Conservation (phyloP, 2,113 vertebrate genomes). For the Uria lomvia region DNA sequence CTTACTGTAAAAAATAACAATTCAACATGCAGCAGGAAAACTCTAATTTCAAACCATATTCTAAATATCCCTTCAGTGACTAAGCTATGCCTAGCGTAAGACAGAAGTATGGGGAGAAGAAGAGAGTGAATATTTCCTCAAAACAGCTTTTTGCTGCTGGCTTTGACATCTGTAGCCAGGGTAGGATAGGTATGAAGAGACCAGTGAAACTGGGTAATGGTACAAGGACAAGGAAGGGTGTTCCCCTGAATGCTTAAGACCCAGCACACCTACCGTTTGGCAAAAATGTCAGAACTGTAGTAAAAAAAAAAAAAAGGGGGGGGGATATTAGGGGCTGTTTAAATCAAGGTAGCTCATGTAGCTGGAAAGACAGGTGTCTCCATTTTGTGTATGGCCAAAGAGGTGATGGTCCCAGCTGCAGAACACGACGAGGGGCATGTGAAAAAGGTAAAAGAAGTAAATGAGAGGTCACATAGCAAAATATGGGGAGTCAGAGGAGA, state of each 20-base stretch:
- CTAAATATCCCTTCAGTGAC: background rate
- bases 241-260: background rate
- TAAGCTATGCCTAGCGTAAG: background rate
- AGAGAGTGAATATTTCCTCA: background rate
- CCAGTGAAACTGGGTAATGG: background rate
- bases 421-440: background rate
- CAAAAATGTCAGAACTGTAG: background rate
- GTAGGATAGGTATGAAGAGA: background rate
- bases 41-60: background rate
- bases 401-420: background rate
- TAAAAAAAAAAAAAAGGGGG: too few species aligned
- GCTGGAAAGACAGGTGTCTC: background rate
- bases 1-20: background rate
- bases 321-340: background rate
- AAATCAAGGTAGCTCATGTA: background rate
- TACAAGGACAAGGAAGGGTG: background rate
- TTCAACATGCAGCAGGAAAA: background rate
- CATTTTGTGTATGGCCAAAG: background rate
- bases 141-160: background rate
- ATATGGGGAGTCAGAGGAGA: background rate
- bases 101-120: accelerated
- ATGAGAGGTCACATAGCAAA: background rate
- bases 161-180: background rate
- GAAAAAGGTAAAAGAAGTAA: background rate
- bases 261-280: background rate